Evolutionary conservation across 2,797 vertebrate genomes (phyloP), one percentile per base, ranked within the genome.

Genomic region (Thalassophryne amazonica): DNA sequence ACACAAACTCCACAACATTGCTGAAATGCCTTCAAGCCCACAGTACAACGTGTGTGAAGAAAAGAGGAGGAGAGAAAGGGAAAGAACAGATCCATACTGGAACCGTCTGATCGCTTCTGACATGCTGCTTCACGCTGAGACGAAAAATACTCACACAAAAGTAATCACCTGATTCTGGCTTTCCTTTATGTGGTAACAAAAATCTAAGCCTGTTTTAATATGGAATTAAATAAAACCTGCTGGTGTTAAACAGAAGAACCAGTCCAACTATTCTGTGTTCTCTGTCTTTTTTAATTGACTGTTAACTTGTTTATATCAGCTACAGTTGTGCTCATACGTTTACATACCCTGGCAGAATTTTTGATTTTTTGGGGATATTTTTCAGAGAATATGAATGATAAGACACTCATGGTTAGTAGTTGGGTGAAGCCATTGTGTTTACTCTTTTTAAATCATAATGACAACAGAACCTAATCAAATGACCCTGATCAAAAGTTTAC

Each of bases 91-190:
- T 54, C 15, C 13, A 35, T 69, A 69, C 64, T 23, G 62, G 37
- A 42, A 64, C 47, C 37, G 19, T 73, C 54, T 60, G 82, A 81
- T 84, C 31, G 17, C 15, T 63, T 10, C 23, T 49, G 48, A 76
- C 82, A 65, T 69, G 81, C 80, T 53, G 48, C 72, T 69, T 84
- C 80, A 80, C 41, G 67, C 74, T 61, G 45, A 7, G 13, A 46
- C 59, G 39, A 66, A 70, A 67, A 54, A 67, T 55, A 35, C 41
- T 61, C 46, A 64, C 42, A 69, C 37, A 45, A 39, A 14, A 27
- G 13, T 23, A n/a, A 66, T 58, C 12, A 27, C 48, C 46, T 41
- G 17, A 65, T 59, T 57, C 15, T 19, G 23, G 15, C 10, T 57
- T 46, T 62, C n/a, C 22, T 67, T 72, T 48, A 17, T 21, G 13